Evolutionary conservation across 2,888 invertebrate genomes (phyloP), one percentile per base, ranked within the genome.

Genomic region (Baronia brevicornis): DNA sequence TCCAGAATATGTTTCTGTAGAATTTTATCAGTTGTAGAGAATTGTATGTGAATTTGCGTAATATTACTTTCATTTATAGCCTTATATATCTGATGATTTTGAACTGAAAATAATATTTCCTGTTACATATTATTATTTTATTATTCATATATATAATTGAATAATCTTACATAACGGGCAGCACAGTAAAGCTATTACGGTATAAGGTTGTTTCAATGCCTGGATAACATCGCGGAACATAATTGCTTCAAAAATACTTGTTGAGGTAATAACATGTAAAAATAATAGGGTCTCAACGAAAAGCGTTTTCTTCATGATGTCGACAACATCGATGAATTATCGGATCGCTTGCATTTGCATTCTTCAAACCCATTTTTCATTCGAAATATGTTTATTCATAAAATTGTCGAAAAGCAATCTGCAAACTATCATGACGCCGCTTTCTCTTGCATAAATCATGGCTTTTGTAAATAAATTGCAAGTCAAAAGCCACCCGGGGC

Each of bases 141-240:
- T 12, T 24, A 24, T n/a, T 13, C n/a, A 18, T 4, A 3, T 11
- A 11, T 7, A 23, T 15, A 8, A 2, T 15, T 15, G 5, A 23
- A 34, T 19, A 8, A 3, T 15, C 70, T 70, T 60, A 77, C 78
- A 44, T 17, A 49, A 44, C 18, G 57, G 21, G 63, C 71, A 72
- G 39, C 78, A 75, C 33, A 71, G 45, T 39, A 56, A 59, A 15
- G 64, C 64, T 28, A 69, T 54, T 11, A 75, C 45, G 26, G 58
- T 51, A 14, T 65, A 53, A 7, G 74, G 67, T 47, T 54, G 62
- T 28, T 55, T 51, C 44, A 53, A 54, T n/a, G 55, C 47, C 33
- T 51, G 40, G 21, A 77, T 55, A n/a, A 72, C 42, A 44, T 70
- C 71, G 21, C 54, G 46, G 19, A 77, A 48, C 48, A 71, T 55